Evolutionary conservation across 2,113 vertebrate species (phyloP).

Genomic region (Montifringilla adamsi): DNA sequence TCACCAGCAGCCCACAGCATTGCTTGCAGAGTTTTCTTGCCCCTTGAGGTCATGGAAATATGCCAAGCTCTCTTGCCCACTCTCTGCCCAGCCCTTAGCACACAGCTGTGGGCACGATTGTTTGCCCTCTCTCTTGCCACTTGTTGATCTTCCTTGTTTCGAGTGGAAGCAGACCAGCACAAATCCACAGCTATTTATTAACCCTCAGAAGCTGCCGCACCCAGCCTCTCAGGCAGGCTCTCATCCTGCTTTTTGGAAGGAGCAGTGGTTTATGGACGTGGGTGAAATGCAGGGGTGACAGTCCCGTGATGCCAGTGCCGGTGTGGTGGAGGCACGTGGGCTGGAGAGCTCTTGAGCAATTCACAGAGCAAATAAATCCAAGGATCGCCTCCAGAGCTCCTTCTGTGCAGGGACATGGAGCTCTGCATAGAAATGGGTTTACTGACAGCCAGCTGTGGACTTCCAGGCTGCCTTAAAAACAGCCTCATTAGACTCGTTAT

Average conservation of each 20-base stretch:
- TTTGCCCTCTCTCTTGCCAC: not conserved
- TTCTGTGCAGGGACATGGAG: not conserved
- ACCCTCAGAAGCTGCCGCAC: not conserved
- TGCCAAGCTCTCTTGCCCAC: not conserved
- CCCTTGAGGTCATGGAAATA: not conserved
- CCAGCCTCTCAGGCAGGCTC: not conserved
- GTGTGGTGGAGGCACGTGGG: not conserved
- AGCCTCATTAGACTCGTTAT: slow-evolving; percentile 1
- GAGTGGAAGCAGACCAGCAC: not conserved
- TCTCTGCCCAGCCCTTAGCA: not conserved
- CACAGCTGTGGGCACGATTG: not conserved
- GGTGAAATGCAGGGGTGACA: not conserved
- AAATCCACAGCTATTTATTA: not conserved
- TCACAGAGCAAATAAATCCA: not conserved
- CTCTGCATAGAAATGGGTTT: not conserved
- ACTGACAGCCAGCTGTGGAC: slow-evolving; percentile 3
- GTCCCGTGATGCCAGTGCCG: not conserved
- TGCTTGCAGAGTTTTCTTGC: not conserved
- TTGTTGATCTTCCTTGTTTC: not conserved
- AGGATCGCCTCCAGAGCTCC: not conserved
- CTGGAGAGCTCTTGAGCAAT: not conserved
- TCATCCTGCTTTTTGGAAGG: not conserved
- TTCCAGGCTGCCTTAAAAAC: slow-evolving; percentile 26
- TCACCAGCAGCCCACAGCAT: not conserved
- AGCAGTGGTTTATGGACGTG: not conserved